Conservation (phyloP, 2,888 invertebrate genomes). For the Megastigmus dorsalis region DNA sequence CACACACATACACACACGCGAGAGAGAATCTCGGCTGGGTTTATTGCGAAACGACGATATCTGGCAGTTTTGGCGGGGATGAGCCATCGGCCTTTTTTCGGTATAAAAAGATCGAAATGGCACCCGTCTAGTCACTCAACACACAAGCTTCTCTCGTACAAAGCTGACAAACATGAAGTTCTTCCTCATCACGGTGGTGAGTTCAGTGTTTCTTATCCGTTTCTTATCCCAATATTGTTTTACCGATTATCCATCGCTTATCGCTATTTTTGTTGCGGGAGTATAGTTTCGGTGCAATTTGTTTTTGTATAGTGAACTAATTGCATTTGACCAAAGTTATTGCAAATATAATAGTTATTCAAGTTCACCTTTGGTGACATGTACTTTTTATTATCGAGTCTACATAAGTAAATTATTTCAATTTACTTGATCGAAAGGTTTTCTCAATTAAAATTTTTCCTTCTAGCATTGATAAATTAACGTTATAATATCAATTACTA, state of each 20-base stretch:
- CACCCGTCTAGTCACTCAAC: slow-evolving; percentile 63
- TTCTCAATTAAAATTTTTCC: too few relatives aligned
- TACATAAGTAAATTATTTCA: too few relatives aligned
- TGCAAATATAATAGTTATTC: too few relatives aligned
- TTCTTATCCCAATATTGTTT: background rate
- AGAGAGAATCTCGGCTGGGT: background rate
- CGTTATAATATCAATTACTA: too few relatives aligned
- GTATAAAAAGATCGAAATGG: slow-evolving; percentile 72
- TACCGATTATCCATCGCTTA: too few relatives aligned
- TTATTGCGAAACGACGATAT: too few relatives aligned
- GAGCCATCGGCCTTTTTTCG: slow-evolving; percentile 48
- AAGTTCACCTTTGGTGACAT: too few relatives aligned
- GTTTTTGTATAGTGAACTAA: background rate
- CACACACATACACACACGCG: slow-evolving; percentile 12
- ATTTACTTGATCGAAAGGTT: too few relatives aligned
- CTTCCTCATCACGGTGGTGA: slow-evolving; percentile 69
- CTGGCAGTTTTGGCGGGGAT: slow-evolving; percentile 42
- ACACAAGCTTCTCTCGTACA: slow-evolving; percentile 61
- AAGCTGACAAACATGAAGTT: slow-evolving; percentile 68
- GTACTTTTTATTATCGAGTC: too few relatives aligned
- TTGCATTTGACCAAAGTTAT: too few relatives aligned
- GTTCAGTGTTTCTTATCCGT: background rate
- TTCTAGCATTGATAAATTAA: too few relatives aligned
- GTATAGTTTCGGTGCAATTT: background rate
- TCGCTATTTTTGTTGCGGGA: background rate